These are phyloP conservation scores for Mongoloraphidia duomilia DNA, from an alignment of 2,888 invertebrate genomes.

Conservation along the genomic window DNA sequence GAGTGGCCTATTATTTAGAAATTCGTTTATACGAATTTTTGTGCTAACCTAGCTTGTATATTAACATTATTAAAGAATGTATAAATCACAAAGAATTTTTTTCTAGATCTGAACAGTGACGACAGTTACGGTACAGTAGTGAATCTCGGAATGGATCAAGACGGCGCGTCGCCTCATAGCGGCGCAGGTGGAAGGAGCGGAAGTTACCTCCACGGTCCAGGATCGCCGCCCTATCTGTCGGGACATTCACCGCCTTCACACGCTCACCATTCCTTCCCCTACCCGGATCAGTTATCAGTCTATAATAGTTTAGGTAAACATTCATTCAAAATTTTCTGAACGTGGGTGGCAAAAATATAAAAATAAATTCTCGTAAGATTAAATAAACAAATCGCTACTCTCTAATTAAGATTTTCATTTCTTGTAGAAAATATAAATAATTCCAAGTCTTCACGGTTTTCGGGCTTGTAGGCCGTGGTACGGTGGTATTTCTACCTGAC, in stretches of 20 bases:
- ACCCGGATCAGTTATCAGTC: conserved; percentile 63
- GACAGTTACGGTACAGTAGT: conserved; percentile 79
- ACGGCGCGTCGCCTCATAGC: conserved; percentile 61
- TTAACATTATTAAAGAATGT: neutral
- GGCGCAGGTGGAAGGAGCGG: conserved; percentile 35
- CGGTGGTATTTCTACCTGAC: too few species aligned
- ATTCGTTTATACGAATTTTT: too few species aligned
- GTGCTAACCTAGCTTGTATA: conserved; percentile 1
- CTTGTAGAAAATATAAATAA: too few species aligned
- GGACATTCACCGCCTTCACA: conserved; percentile 64
- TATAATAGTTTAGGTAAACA: conserved; percentile 64
- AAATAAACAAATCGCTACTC: too few species aligned
- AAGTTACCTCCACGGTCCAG: conserved; percentile 48
- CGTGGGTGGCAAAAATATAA: too few species aligned
- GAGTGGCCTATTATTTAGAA: too few species aligned
- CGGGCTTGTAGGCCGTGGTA: too few species aligned
- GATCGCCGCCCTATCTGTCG: conserved; percentile 67
- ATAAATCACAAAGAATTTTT: neutral
- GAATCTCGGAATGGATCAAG: conserved; percentile 67
- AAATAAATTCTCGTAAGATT: too few species aligned
- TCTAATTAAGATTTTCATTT: too few species aligned
- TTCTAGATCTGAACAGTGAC: conserved; percentile 63
- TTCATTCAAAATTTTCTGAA: conserved; percentile 11
- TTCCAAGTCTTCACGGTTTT: too few species aligned
- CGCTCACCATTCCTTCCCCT: conserved; percentile 61